These are phyloP conservation scores for Caracal caracal DNA, from an alignment of 2,113 vertebrate species.

Conservation along the genomic window DNA sequence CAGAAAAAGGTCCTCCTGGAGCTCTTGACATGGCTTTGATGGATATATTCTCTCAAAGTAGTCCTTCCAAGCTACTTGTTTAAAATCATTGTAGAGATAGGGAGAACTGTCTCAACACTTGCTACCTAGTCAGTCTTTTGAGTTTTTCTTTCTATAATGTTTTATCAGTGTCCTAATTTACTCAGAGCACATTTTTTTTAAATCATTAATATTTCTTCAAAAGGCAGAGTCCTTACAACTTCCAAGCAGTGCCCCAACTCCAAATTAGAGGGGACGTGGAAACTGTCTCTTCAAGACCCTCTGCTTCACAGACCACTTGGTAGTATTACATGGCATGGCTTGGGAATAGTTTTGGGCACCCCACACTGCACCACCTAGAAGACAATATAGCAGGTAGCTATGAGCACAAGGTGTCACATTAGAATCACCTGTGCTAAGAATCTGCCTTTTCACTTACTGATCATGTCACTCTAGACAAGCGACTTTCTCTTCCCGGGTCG, in stretches of 20 bases:
- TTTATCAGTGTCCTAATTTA: background rate
- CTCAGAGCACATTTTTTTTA: background rate
- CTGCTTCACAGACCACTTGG: background rate
- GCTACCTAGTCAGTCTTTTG: background rate
- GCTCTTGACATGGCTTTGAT: background rate
- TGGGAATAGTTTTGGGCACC: background rate
- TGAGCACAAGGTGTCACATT: background rate
- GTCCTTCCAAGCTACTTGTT: background rate
- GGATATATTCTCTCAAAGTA: background rate
- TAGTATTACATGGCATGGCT: background rate
- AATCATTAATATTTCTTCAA: background rate
- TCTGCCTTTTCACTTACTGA: background rate
- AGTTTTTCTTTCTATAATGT: background rate
- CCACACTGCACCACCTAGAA: background rate
- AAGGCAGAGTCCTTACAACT: background rate
- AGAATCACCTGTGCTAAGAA: background rate
- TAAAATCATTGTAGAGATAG: background rate
- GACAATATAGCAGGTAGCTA: background rate
- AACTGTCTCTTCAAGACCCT: background rate
- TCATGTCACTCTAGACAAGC: background rate
- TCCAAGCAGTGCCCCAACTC: background rate
- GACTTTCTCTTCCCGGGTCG: background rate
- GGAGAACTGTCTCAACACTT: no score
- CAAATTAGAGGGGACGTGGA: fast-evolving
- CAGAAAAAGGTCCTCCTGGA: background rate